Conservation (phyloP, 2,113 vertebrate species). For the Pygoscelis adeliae region DNA sequence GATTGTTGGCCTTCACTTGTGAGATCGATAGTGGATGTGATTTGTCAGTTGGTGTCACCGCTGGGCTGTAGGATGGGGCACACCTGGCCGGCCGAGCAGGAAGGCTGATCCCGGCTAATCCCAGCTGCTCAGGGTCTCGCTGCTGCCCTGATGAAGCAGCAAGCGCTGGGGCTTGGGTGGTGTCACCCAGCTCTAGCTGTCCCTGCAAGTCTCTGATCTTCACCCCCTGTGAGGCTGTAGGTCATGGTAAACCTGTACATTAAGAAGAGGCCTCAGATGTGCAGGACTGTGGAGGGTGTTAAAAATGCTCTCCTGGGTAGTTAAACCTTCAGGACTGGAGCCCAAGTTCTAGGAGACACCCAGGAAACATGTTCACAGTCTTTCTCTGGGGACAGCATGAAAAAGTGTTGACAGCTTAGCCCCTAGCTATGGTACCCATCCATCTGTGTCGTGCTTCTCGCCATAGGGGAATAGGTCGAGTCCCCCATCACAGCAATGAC, state of each 20-base stretch:
- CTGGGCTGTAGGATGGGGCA: not conserved
- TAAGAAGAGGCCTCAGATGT: rapidly evolving
- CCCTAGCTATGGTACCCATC: not conserved
- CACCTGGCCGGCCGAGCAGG: not conserved
- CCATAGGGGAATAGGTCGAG: not conserved
- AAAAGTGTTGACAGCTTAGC: not conserved
- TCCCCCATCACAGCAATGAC: not conserved
- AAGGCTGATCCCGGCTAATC: not conserved
- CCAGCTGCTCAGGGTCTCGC: not conserved
- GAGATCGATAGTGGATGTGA: not conserved
- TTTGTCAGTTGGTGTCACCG: rapidly evolving
- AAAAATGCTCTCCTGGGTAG: not conserved
- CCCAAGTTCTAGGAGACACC: not conserved
- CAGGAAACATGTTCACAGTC: not conserved
- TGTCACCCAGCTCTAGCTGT: not conserved
- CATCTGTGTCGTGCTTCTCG: not conserved
- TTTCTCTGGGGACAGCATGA: not conserved
- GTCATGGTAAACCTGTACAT: rapidly evolving
- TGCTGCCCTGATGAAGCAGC: not conserved
- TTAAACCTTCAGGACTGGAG: not conserved
- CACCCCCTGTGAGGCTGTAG: not conserved
- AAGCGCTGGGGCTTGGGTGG: rapidly evolving
- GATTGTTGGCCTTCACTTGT: not conserved
- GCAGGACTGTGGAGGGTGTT: not conserved
- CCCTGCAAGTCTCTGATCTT: rapidly evolving